A percentile compares a stretch with the other conserved stretches of the same genome.
These are phyloP conservation scores for Mirza zaza DNA, from an alignment of 2,113 vertebrate species.

Conservation along the genomic window DNA sequence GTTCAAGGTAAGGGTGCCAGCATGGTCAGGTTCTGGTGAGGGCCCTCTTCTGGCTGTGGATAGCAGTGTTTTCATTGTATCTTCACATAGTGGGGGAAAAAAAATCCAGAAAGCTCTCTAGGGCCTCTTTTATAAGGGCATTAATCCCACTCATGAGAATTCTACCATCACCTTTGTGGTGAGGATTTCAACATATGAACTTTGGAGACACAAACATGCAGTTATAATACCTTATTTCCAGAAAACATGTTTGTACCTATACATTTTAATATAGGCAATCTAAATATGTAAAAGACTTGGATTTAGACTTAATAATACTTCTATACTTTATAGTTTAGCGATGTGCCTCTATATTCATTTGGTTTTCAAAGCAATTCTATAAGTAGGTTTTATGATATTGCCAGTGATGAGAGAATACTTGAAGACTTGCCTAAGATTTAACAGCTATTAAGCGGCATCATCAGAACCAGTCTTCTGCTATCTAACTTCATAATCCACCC, in stretches of 20 bases:
- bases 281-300: not conserved
- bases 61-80: not conserved
- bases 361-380: conserved; percentile 4
- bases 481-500: not conserved
- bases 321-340: not conserved
- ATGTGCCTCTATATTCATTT: not conserved
- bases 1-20: not conserved
- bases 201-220: not conserved
- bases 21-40: not conserved
- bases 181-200: not conserved
- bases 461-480: not conserved
- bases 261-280: not conserved
- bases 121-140: not conserved
- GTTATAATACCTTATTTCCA: not conserved
- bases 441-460: not conserved
- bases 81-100: not conserved
- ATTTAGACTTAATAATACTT: not conserved
- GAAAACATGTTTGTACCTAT: not conserved
- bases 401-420: not conserved
- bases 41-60: not conserved
- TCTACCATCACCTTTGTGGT: not conserved
- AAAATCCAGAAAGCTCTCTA: not conserved
- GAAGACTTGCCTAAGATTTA: not conserved
- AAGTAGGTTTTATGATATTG: not conserved
- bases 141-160: not conserved